phyloP scores from a whole-genome alignment of 2,888 invertebrate genomes.

The Leucozona laternaria region DNA sequence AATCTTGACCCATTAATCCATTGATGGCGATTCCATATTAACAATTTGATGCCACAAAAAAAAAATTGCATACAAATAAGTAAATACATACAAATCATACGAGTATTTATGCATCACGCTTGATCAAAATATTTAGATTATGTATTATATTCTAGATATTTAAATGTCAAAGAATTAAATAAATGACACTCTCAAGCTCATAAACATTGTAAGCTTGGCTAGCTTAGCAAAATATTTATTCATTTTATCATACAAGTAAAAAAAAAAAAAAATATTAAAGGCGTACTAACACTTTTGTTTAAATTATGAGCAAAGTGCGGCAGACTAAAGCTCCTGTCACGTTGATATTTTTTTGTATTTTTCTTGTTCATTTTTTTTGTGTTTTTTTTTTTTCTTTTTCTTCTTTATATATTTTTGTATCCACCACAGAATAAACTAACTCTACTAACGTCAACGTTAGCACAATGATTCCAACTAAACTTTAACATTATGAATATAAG shows the following conservation, averaged over 20 bases:
- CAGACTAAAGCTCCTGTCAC: constrained; percentile 61
- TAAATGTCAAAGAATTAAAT: background rate
- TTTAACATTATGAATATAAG: constrained; percentile 33
- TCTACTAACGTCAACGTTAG: constrained; percentile 53
- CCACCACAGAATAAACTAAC: constrained; percentile 37
- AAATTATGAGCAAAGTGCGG: constrained; percentile 55
- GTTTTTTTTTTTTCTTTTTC: background rate
- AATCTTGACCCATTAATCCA: constrained; percentile 39
- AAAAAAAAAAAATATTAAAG: background rate
- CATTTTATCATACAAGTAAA: background rate
- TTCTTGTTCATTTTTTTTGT: constrained; percentile 47
- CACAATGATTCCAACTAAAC: constrained; percentile 61
- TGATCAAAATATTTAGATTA: background rate
- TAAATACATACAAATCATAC: background rate
- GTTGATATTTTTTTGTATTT: constrained; percentile 51
- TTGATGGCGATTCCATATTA: constrained; percentile 17
- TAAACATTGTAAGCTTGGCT: background rate
- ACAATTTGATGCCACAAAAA: background rate
- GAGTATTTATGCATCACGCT: background rate
- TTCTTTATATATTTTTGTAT: background rate
- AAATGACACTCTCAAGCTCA: background rate
- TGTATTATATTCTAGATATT: background rate
- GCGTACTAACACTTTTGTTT: constrained; percentile 59
- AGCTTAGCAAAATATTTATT: background rate
- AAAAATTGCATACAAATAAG: background rate